These are phyloP conservation scores for Apodemus speciosus DNA, from an alignment of 2,113 vertebrate genomes.

Conservation along the genomic window DNA sequence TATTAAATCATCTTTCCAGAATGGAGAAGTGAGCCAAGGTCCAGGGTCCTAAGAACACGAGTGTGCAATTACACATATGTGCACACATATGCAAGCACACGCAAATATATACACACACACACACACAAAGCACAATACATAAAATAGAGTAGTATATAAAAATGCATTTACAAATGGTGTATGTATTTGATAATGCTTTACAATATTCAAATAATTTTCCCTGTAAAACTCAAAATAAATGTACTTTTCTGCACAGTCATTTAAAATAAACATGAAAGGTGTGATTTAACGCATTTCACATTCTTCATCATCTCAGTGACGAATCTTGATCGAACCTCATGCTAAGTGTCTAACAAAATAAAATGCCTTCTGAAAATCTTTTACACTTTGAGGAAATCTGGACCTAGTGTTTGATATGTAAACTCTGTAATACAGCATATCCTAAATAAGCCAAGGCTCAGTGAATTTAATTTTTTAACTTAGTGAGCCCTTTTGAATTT, in stretches of 20 bases:
- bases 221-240: neutral
- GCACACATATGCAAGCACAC: neutral
- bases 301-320: neutral
- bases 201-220: neutral
- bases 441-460: constrained; percentile 42
- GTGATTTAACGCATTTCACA: neutral
- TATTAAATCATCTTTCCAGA: no score
- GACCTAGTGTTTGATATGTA: neutral
- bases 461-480: constrained; percentile 64
- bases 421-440: constrained; percentile 30
- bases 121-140: neutral
- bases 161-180: neutral
- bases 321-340: neutral
- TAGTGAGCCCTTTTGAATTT: constrained; percentile 60
- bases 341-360: constrained; percentile 8
- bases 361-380: constrained; percentile 55
- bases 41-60: no score
- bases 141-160: neutral
- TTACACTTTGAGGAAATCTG: neutral
- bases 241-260: neutral
- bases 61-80: neutral
- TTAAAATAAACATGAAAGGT: neutral
- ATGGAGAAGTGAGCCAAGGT: neutral
- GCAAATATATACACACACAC: neutral
- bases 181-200: neutral